phyloP scores from a whole-genome alignment of 1,140 invertebrate genomes.

The Drosophila ohnishii region DNA sequence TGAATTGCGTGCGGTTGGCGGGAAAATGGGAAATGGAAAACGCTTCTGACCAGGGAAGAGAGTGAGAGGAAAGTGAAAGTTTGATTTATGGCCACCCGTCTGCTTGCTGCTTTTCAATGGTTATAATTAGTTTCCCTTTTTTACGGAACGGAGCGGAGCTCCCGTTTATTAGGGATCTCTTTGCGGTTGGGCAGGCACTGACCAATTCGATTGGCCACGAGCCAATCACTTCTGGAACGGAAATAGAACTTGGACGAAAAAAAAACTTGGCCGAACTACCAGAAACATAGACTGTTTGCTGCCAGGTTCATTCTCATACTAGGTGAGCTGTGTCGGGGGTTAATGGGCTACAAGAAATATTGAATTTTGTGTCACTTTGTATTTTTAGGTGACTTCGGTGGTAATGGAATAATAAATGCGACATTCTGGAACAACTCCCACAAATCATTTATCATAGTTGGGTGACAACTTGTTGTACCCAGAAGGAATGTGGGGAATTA shows the following conservation, averaged over 20 bases:
- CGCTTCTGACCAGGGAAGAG: not conserved
- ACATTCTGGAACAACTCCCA: not conserved
- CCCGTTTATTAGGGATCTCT: slow-evolving; percentile 50
- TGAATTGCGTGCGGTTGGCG: slow-evolving; percentile 1
- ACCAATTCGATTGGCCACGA: slow-evolving; percentile 45
- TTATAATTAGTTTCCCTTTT: slow-evolving; percentile 64
- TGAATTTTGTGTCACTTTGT: not conserved
- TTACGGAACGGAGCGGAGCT: slow-evolving; percentile 6
- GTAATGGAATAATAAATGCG: slow-evolving; percentile 9
- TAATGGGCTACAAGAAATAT: slow-evolving; percentile 40
- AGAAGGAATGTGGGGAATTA: not conserved
- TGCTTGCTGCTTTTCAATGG: slow-evolving; percentile 53
- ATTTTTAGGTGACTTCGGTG: not conserved
- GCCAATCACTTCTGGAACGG: slow-evolving; percentile 77
- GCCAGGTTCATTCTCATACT: slow-evolving; percentile 2
- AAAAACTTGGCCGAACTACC: slow-evolving; percentile 6
- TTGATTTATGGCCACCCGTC: slow-evolving; percentile 68
- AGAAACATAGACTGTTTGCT: slow-evolving; percentile 7
- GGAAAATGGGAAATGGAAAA: slow-evolving; percentile 3
- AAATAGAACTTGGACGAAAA: slow-evolving; percentile 52
- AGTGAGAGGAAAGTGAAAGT: slow-evolving; percentile 66
- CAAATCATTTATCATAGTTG: not conserved
- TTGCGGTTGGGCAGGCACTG: slow-evolving; percentile 13
- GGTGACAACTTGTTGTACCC: too few species aligned
- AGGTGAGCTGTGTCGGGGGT: slow-evolving; percentile 23